Evolutionary conservation across 2,113 vertebrate genomes (phyloP).

Genomic region (Pseudopodoces humilis): DNA sequence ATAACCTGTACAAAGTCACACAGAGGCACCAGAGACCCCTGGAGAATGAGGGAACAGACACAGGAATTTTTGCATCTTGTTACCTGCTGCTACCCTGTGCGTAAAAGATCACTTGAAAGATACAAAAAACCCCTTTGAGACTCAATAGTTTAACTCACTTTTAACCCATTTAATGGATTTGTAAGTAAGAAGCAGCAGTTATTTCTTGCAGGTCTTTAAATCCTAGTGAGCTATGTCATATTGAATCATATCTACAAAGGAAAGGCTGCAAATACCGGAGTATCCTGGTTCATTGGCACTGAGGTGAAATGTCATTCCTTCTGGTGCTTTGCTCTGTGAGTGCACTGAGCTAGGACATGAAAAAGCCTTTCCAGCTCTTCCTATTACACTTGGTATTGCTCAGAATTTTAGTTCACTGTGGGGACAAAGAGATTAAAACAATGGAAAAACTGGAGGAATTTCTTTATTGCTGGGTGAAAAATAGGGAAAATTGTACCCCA

Average conservation of each 20-base stretch:
- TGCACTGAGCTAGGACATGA: background rate
- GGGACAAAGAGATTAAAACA: background rate
- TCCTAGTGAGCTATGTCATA: constrained; percentile 3
- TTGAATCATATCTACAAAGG: background rate
- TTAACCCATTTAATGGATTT: constrained; percentile 50
- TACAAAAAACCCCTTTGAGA: background rate
- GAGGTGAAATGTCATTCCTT: background rate
- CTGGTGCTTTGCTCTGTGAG: background rate
- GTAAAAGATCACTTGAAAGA: constrained; percentile 31
- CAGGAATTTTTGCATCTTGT: constrained; percentile 25
- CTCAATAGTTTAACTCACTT: constrained; percentile 13
- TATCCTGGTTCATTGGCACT: background rate
- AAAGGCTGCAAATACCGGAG: background rate
- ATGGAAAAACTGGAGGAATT: background rate
- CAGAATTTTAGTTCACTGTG: background rate
- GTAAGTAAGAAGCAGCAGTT: constrained; percentile 20
- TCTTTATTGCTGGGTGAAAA: background rate
- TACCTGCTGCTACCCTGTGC: constrained; percentile 42
- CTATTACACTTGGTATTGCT: background rate
- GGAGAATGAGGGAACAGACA: background rate
- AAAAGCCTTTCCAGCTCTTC: background rate
- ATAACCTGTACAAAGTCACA: constrained; percentile 33
- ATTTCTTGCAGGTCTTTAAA: constrained; percentile 33
- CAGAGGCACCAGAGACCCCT: background rate
- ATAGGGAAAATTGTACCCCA: background rate